Evolutionary conservation across 1,140 invertebrate genomes (phyloP).

Genomic region (Babylonia areolata): DNA sequence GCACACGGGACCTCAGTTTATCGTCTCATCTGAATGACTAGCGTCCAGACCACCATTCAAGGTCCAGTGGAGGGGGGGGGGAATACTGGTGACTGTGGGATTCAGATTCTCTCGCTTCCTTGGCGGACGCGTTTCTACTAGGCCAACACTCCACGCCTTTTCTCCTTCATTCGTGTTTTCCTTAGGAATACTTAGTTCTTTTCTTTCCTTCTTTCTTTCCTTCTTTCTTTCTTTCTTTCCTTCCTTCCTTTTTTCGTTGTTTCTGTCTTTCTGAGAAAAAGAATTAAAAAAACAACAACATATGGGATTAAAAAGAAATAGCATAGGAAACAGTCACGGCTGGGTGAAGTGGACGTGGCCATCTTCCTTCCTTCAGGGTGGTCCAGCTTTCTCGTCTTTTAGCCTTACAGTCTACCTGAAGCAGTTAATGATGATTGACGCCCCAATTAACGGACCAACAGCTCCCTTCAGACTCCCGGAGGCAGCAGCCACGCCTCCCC

Average conservation of each 20-base stretch:
- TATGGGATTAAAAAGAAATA: too few species aligned
- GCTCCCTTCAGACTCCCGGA: neutral
- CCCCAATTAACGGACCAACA: neutral
- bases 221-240: neutral
- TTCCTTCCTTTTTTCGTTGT: neutral
- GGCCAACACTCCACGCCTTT: too few species aligned
- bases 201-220: neutral
- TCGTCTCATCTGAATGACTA: too few species aligned
- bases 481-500: neutral
- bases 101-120: too few species aligned
- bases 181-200: too few species aligned
- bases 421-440: neutral
- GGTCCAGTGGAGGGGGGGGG: too few species aligned
- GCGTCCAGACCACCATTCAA: too few species aligned
- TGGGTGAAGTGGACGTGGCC: neutral
- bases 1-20: too few species aligned
- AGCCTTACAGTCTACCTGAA: neutral
- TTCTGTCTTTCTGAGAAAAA: neutral
- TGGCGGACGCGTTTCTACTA: too few species aligned
- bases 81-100: too few species aligned
- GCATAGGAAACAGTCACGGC: neutral
- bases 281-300: too few species aligned
- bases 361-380: slow-evolving; percentile 4
- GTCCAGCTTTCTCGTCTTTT: neutral
- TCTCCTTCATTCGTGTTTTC: neutral